These are phyloP conservation scores for Rhagologus leucostigma DNA, from an alignment of 2,113 vertebrate genomes.

Conservation along the genomic window DNA sequence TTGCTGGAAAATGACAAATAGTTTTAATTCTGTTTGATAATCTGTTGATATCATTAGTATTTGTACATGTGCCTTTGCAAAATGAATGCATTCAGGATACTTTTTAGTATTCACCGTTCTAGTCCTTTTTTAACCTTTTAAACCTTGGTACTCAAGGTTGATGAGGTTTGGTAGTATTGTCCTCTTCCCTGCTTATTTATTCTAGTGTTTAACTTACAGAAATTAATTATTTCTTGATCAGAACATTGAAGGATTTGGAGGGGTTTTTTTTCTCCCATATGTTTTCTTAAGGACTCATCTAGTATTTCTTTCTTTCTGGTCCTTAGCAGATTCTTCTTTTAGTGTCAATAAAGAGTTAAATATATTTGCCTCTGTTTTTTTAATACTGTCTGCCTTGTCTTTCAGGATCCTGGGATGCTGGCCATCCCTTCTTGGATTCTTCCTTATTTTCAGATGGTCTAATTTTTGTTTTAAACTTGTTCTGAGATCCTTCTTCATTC, in stretches of 20 bases:
- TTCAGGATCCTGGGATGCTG: constrained; percentile 20
- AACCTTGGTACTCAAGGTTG: neutral
- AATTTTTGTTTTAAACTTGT: constrained; percentile 22
- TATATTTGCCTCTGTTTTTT: neutral
- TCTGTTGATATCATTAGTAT: neutral
- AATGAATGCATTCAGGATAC: neutral
- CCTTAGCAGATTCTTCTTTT: neutral
- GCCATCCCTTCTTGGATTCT: constrained; percentile 23
- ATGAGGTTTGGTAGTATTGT: neutral
- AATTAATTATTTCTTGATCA: neutral
- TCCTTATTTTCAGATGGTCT: constrained; percentile 4
- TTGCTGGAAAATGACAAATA: neutral
- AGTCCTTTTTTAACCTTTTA: neutral
- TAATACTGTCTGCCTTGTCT: neutral
- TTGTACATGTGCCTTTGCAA: neutral
- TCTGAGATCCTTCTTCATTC: neutral
- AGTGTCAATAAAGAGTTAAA: neutral
- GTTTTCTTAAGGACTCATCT: neutral
- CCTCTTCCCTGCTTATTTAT: neutral
- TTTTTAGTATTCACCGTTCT: neutral
- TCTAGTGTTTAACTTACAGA: neutral
- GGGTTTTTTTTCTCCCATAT: rapidly evolving
- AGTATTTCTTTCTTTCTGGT: neutral
- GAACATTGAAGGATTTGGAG: neutral
- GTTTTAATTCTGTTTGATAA: neutral